Base-by-base conservation (phyloP, 1,140 invertebrate genomes). In the Philopotamus ludificatus region DNA sequence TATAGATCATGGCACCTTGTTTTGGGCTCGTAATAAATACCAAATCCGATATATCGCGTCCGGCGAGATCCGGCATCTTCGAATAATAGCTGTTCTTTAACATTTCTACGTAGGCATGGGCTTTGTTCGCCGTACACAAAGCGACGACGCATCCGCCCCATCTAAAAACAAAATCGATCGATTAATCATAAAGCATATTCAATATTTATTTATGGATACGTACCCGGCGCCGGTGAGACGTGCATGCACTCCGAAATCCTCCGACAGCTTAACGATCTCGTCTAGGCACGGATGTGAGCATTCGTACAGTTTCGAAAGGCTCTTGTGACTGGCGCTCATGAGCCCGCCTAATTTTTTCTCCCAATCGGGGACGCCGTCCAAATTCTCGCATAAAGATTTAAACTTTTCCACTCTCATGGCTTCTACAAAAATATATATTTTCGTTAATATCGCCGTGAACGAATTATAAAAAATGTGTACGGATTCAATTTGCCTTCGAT, bases 61-160 rank as follows among this genome's bases (percentile, higher is more conserved):
- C 68, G 10, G 66, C 60, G 22, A 53, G 42, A 26, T 72, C 25
- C 65, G 79, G 76, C 71, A 83, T 71, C 21, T 84, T 77, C n/a
- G 77, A 73, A 68, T 88, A 92, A 75, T 89, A 94, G 42, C 88
- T 81, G 63, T 87, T 79, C 73, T 86, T 87, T 20, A 97, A 75
- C 49, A 77, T 80, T 9, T 85, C 76, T 1, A 96, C 83, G 73
- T 94, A 95, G 47, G 83, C 73, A 1, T 84, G 76, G 1, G 90
- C 84, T 47, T 85, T 82, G 22, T 87, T 83, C 49, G 84, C 80
- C 0, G 87, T 83, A 61, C 85, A 84, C 67, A 99, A 80, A 18
- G 94, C 93, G 12, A 99, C 94, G 62, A 91, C 86, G 78, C 95
- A 98, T 1, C 97, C 97, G 18, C 97, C 97, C 97, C 97, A 98